These are phyloP conservation scores for Bujurquina vittata DNA, from an alignment of 2,113 vertebrate species.

Conservation along the genomic window DNA sequence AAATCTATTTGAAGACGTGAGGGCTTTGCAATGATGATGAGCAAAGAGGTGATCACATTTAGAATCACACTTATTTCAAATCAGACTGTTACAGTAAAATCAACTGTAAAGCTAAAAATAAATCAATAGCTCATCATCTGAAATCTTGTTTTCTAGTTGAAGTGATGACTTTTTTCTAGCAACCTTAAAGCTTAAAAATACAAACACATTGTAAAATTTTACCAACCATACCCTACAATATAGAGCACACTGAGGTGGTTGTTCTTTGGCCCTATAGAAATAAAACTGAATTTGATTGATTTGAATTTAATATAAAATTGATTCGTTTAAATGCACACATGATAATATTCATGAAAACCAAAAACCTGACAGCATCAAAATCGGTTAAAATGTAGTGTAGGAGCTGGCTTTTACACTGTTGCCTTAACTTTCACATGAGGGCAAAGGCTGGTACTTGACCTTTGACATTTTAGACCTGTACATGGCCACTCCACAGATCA, in stretches of 20 bases:
- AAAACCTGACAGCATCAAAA: neutral
- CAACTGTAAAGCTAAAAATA: no score
- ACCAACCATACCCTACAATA: no score
- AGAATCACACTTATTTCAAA: no score
- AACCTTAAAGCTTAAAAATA: neutral
- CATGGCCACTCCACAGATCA: neutral
- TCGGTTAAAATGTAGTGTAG: neutral
- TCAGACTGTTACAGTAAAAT: no score
- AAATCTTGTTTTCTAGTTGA: no score
- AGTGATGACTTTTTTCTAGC: neutral
- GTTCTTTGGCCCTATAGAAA: no score
- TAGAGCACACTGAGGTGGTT: no score
- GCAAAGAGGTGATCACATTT: no score
- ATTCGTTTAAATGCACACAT: neutral
- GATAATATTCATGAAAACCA: neutral
- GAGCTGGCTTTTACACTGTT: neutral
- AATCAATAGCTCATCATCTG: no score
- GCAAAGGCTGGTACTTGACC: slow-evolving; percentile 19
- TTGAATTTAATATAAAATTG: neutral
- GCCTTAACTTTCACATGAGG: neutral
- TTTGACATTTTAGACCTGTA: neutral
- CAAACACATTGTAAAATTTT: neutral
- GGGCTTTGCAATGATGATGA: no score
- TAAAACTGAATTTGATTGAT: neutral
- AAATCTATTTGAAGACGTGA: no score